Conservation (phyloP, 2,797 vertebrate species). For the Balearica regulorum region DNA sequence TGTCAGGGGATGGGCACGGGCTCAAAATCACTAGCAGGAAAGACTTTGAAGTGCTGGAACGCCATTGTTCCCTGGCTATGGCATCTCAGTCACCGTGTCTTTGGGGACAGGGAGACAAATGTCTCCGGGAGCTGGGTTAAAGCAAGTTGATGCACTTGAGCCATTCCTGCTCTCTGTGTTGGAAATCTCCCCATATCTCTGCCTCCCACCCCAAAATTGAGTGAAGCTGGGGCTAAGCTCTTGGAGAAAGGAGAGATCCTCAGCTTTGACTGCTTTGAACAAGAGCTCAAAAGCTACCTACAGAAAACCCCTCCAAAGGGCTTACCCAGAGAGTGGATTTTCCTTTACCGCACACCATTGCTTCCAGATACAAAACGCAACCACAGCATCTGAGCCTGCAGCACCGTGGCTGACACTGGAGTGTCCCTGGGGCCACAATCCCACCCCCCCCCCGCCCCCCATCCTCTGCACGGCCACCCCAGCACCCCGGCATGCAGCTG, state of each 20-base stretch:
- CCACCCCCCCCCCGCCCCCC: too few relatives aligned
- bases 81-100: background rate
- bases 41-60: background rate
- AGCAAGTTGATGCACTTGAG: background rate
- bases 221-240: accelerated
- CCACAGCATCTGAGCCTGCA: accelerated
- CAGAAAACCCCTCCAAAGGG: background rate
- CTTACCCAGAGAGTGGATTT: accelerated
- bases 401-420: accelerated
- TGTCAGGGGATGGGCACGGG: accelerated
- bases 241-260: background rate
- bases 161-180: accelerated
- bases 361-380: background rate
- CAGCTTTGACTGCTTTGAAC: background rate
- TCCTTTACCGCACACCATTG: background rate
- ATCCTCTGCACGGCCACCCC: accelerated
- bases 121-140: background rate
- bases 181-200: background rate
- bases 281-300: background rate
- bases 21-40: background rate
- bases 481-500: background rate
- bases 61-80: background rate
- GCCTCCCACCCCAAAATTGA: background rate
- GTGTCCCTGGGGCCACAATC: background rate
- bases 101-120: background rate